Percentiles rank a stretch among this genome's conserved stretches.
These are phyloP conservation scores for Sanderia malayensis DNA, from an alignment of 30 jellyfish, hydroid and myxozoan genomes.

Conservation along the genomic window DNA sequence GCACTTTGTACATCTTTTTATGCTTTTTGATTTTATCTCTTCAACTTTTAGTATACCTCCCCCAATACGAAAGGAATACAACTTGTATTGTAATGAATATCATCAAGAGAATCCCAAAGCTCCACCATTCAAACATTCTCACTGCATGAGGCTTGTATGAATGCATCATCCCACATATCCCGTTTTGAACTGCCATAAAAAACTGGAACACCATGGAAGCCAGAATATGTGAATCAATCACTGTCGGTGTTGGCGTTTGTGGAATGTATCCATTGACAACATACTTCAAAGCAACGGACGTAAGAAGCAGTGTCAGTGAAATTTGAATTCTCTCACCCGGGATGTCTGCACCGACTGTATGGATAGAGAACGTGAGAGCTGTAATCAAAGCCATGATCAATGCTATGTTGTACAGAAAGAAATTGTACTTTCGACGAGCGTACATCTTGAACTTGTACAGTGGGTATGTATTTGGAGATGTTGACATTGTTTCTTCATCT, in stretches of 20 bases:
- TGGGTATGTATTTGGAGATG: constrained; percentile 70
- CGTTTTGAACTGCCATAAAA: constrained; percentile 81
- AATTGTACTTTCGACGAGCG: constrained; percentile 80
- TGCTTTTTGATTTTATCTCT: too few species aligned
- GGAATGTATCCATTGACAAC: constrained; percentile 83
- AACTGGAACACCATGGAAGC: constrained; percentile 74
- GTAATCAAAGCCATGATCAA: constrained; percentile 74
- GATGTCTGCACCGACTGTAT: constrained; percentile 77
- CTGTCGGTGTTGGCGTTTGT: constrained; percentile 77
- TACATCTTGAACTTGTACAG: constrained; percentile 72
- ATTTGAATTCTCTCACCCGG: constrained; percentile 82
- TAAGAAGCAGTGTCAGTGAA: constrained; percentile 73
- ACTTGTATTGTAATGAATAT: too few species aligned
- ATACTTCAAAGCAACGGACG: constrained; percentile 80
- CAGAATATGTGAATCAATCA: constrained; percentile 71
- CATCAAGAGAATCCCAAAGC: constrained; percentile 25
- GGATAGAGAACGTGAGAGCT: constrained; percentile 70
- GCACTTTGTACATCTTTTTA: too few species aligned
- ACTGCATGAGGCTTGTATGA: constrained; percentile 19
- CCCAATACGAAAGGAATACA: too few species aligned
- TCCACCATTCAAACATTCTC: constrained; percentile 43
- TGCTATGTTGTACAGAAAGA: constrained; percentile 76
- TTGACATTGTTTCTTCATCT: too few species aligned
- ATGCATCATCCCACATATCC: constrained; percentile 49
- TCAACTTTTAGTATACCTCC: constrained; percentile 32